Conservation (phyloP, 2,888 invertebrate genomes). For the Augochlorella aurata region DNA sequence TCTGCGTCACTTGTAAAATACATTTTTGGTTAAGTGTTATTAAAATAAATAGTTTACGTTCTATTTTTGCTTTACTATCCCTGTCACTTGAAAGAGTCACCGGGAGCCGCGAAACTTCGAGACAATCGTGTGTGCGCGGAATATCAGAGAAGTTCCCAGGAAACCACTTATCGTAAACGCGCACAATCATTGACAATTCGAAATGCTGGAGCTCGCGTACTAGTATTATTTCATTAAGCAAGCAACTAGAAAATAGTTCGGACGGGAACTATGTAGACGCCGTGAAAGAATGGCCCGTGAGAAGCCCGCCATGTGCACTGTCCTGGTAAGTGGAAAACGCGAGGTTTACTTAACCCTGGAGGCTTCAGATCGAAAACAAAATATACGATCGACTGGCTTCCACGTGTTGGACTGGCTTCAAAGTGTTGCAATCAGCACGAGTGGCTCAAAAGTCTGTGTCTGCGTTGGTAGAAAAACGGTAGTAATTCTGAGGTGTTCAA, state of each 20-base stretch:
- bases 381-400: slow-evolving; percentile 28
- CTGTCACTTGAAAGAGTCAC: too few relatives aligned
- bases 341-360: slow-evolving; percentile 74
- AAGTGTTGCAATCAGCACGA: not conserved
- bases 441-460: too few relatives aligned
- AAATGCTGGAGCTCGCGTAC: not conserved
- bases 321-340: slow-evolving; percentile 64
- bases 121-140: too few relatives aligned
- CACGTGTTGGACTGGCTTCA: slow-evolving; percentile 17
- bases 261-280: slow-evolving; percentile 33
- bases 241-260: slow-evolving; percentile 25
- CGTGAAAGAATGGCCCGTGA: slow-evolving; percentile 63
- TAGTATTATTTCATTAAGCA: slow-evolving; percentile 45
- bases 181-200: not conserved
- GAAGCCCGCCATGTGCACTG: slow-evolving; percentile 68
- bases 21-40: too few relatives aligned
- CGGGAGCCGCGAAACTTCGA: too few relatives aligned
- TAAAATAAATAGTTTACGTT: too few relatives aligned
- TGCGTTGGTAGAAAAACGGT: not conserved
- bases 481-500: not conserved
- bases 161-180: not conserved
- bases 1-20: too few relatives aligned
- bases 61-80: too few relatives aligned
- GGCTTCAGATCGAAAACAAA: slow-evolving; percentile 49
- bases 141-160: too few relatives aligned